Base-by-base conservation (phyloP, 2,797 vertebrate species). In the Bovichtus variegatus region DNA sequence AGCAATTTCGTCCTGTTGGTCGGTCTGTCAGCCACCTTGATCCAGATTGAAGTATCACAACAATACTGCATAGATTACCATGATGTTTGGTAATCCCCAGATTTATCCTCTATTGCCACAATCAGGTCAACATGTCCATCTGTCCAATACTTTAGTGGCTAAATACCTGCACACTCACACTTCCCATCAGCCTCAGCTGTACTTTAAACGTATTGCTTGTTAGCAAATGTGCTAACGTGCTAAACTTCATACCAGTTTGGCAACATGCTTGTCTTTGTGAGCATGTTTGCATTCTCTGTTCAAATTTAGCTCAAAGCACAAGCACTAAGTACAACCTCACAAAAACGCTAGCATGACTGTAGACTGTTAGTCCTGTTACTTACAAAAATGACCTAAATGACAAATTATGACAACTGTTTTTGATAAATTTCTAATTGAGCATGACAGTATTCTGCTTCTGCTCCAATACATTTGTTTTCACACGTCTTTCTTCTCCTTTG, bases 341-440 rank as follows among this genome's bases (percentile, higher is more conserved):
- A 59, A 54, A 58, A 7, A 21, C 2, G 1, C 19, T 6, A 11
- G 44, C 44, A 1, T 19, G 38, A 21, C 38, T 27, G 16, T 16
- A 9, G 38, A 23, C 29, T 27, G 6, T 38, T 6, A 9, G 9
- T 29, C 38, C 19, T 43, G 21, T 41, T 60, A 16, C 23, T 41
- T 58, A 3, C 47, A 44, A 47, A 31, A 49, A 40, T 6, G 6
- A 29, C 36, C 41, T 54, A 18, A n/a, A 47, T 9, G 36, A 44
- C 15, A 19, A 31, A 44, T 62, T 62, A 34, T 27, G 47, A n/a
- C 6, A 36, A 44, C 15, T 9, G 10, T 29, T 12, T 55, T 36
- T 44, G 13, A 70, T 53, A 64, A 3, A 61, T 49, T 74, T 36
- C 38, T 62, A 55, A 77, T 44, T 36, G 58, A 65, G 5, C 46